phyloP scores from a whole-genome alignment of 2,797 vertebrate genomes.

The Galaxias olidus region DNA sequence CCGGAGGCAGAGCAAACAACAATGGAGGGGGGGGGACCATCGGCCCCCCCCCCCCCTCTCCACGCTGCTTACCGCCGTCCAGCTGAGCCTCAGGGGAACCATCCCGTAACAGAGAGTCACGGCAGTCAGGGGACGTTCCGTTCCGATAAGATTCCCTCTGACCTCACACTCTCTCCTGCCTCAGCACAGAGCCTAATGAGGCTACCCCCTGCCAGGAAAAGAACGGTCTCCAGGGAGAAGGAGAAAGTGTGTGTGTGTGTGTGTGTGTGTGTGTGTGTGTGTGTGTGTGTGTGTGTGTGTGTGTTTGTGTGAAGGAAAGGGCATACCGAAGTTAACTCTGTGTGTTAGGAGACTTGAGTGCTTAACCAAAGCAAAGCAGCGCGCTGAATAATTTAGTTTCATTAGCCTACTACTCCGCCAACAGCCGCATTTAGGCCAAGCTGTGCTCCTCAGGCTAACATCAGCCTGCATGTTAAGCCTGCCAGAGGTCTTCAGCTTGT shows the following conservation, averaged over 20 bases:
- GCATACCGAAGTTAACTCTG: constrained; percentile 37
- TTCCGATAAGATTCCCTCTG: neutral
- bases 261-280: constrained; percentile 10
- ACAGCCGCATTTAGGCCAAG: constrained; percentile 33
- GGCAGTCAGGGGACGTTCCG: too few relatives aligned
- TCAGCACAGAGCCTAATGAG: constrained; percentile 36
- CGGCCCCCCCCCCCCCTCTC: too few relatives aligned
- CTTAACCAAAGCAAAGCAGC: constrained; percentile 57
- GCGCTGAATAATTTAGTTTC: constrained; percentile 68
- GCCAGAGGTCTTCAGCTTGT: constrained; percentile 18
- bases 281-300: neutral
- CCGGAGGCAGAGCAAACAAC: too few relatives aligned
- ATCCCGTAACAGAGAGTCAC: too few relatives aligned
- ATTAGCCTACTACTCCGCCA: constrained; percentile 50
- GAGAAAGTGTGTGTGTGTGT: constrained; percentile 9
- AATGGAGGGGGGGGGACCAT: too few relatives aligned
- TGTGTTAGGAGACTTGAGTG: constrained; percentile 40
- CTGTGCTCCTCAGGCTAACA: constrained; percentile 25
- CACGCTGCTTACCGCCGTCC: too few relatives aligned
- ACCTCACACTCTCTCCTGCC: neutral
- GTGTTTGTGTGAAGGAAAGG: constrained; percentile 37
- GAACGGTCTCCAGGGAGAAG: constrained; percentile 18
- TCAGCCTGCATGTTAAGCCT: constrained; percentile 28
- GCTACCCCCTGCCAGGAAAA: constrained; percentile 28
- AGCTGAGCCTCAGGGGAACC: too few relatives aligned